Conservation (phyloP, 2,797 vertebrate genomes). For the Falco concolor region DNA sequence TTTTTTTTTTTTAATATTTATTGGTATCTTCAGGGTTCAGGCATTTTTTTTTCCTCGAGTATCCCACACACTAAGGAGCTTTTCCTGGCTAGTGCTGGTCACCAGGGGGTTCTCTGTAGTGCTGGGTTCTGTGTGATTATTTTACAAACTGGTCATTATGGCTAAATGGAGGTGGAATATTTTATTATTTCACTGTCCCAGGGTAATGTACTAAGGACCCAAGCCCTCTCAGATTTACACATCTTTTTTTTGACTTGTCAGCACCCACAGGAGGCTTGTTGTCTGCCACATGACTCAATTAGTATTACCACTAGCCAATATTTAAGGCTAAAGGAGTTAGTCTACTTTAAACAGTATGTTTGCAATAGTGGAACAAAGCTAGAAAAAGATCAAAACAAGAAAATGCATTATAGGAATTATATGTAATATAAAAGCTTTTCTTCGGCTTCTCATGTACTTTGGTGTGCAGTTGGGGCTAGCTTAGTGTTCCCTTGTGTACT, state of each 20-base stretch:
- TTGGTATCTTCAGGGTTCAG: neutral
- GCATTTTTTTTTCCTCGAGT: neutral
- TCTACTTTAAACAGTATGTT: neutral
- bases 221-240: neutral
- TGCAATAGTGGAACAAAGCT: neutral
- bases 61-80: neutral
- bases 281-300: neutral
- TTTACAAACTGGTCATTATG: neutral
- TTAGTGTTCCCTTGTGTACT: neutral
- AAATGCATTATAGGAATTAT: neutral
- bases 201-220: neutral
- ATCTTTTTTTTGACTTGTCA: neutral
- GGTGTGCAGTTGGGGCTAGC: neutral
- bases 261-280: neutral
- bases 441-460: neutral
- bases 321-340: neutral
- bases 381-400: neutral
- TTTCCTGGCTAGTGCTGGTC: neutral
- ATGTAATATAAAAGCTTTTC: neutral
- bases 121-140: neutral
- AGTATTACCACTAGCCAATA: neutral
- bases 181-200: neutral
- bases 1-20: neutral
- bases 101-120: neutral
- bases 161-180: neutral